These are phyloP conservation scores for Zaprionus africanus DNA, from an alignment of 1,140 invertebrate species.

Conservation along the genomic window DNA sequence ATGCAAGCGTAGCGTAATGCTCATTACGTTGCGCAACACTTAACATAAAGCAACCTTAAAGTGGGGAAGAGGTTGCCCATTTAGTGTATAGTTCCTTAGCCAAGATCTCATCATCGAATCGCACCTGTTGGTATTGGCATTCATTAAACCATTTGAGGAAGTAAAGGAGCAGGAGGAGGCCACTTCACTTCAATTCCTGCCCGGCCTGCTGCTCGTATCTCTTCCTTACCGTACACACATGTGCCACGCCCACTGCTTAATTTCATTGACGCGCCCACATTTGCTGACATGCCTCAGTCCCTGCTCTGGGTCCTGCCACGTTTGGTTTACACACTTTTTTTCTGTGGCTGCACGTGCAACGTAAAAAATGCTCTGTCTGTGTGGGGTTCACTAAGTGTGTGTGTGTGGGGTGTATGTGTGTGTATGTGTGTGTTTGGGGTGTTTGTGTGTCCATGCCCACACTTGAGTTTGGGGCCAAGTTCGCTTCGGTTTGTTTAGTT, in stretches of 20 bases:
- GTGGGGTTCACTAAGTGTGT: background rate
- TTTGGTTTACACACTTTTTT: background rate
- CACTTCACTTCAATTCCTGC: background rate
- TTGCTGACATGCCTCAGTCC: constrained; percentile 51
- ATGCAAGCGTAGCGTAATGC: constrained; percentile 43
- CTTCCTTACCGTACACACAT: background rate
- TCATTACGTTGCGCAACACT: constrained; percentile 63
- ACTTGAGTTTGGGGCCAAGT: constrained; percentile 56
- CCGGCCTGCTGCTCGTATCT: background rate
- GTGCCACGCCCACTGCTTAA: constrained; percentile 49
- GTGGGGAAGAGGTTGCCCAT: background rate
- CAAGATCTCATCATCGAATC: constrained; percentile 32
- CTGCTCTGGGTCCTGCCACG: background rate
- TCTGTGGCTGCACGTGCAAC: constrained; percentile 22
- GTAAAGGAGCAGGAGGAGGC: no score
- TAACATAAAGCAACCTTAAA: constrained; percentile 26
- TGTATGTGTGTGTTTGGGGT: constrained; percentile 37
- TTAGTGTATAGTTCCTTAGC: constrained; percentile 24
- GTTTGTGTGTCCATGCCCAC: constrained; percentile 56
- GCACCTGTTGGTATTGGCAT: constrained; percentile 31
- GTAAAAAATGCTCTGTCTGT: constrained; percentile 53
- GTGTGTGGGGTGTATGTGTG: background rate
- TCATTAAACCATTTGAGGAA: constrained; percentile 36
- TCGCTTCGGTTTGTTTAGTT: constrained; percentile 72
- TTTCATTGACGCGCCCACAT: constrained; percentile 74